Percentiles rank a stretch among this genome's conserved stretches.
These are phyloP conservation scores for Dasysyrphus albostriatus DNA, from an alignment of 2,888 invertebrate genomes.

Conservation along the genomic window DNA sequence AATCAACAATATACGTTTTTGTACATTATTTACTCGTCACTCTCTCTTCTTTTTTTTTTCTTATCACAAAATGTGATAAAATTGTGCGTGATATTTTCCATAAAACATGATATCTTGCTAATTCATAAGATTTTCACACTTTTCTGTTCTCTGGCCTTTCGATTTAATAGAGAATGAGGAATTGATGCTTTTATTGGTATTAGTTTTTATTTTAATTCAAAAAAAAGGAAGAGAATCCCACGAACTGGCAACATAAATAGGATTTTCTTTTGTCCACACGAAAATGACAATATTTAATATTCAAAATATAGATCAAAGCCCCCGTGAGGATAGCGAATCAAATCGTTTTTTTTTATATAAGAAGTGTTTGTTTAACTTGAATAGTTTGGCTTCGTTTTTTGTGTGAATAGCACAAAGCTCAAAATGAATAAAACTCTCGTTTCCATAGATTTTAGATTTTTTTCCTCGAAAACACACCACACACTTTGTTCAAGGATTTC, in stretches of 20 bases:
- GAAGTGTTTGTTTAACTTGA: slow-evolving; percentile 37
- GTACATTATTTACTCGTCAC: neutral
- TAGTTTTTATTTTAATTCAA: slow-evolving; percentile 15
- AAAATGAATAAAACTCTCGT: slow-evolving; percentile 12
- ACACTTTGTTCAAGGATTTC: slow-evolving; percentile 36
- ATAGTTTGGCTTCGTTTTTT: slow-evolving; percentile 57
- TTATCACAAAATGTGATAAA: slow-evolving; percentile 37
- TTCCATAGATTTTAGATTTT: slow-evolving; percentile 40
- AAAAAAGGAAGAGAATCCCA: neutral
- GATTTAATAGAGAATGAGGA: slow-evolving; percentile 33
- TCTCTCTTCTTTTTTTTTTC: neutral
- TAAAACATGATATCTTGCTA: slow-evolving; percentile 82
- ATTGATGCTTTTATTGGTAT: slow-evolving; percentile 49
- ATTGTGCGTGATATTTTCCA: slow-evolving; percentile 80
- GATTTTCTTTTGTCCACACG: neutral
- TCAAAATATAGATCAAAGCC: neutral
- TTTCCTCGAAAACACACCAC: neutral
- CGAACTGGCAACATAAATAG: neutral
- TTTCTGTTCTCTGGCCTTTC: slow-evolving; percentile 16
- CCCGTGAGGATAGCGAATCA: neutral
- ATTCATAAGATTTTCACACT: slow-evolving; percentile 80
- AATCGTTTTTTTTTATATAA: slow-evolving; percentile 11
- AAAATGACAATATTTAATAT: slow-evolving; percentile 3
- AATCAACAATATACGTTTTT: slow-evolving; percentile 60
- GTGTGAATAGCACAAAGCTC: neutral